phyloP scores from a whole-genome alignment of 64 coral and sea anemone species.

The Hydrozoanthus tunicans region DNA sequence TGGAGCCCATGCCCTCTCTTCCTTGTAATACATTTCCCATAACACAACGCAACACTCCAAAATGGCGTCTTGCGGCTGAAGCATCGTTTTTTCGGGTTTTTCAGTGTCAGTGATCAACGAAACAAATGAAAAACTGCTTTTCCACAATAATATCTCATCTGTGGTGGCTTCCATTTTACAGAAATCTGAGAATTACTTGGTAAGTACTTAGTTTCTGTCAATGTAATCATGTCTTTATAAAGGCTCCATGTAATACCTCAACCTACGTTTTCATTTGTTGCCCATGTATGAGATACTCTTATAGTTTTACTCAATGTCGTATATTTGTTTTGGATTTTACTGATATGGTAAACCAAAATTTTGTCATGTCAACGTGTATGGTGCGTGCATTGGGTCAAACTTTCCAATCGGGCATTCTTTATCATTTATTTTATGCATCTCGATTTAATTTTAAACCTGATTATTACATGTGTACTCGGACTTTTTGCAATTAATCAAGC shows the following conservation, averaged over 20 bases:
- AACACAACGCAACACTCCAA: conserved; percentile 11
- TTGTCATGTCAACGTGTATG: neutral
- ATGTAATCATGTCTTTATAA: too few relatives aligned
- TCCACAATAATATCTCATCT: neutral
- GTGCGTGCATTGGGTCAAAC: neutral
- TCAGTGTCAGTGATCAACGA: neutral
- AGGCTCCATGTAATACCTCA: too few relatives aligned
- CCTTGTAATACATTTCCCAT: neutral
- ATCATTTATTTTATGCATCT: too few relatives aligned
- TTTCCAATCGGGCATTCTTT: too few relatives aligned
- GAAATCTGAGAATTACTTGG: neutral
- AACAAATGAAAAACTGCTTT: neutral
- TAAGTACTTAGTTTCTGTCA: neutral
- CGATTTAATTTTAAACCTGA: too few relatives aligned
- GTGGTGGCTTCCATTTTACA: neutral
- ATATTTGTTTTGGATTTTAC: neutral
- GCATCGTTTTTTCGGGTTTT: too few relatives aligned
- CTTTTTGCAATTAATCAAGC: too few relatives aligned
- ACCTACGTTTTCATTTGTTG: too few relatives aligned
- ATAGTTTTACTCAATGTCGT: too few relatives aligned
- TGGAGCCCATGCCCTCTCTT: neutral
- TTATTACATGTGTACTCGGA: too few relatives aligned
- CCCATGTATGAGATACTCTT: too few relatives aligned
- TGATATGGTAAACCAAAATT: neutral
- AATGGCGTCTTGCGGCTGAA: neutral